Evolutionary conservation across 2,797 vertebrate genomes (phyloP).

Genomic region (Parauchenoglanis ngamensis): DNA sequence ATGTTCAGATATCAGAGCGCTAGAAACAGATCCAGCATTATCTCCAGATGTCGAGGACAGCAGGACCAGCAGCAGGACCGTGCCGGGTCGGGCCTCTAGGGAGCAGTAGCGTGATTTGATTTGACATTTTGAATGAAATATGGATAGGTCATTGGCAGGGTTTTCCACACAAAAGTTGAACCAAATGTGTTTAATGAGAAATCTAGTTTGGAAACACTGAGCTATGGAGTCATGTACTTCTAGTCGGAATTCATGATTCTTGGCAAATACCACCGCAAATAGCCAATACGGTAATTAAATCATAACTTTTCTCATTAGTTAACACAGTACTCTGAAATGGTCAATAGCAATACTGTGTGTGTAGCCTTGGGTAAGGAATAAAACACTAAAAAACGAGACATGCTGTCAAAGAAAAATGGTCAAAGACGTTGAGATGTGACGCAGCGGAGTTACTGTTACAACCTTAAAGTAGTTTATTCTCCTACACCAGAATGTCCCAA

Average conservation of each 20-base stretch:
- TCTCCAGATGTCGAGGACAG: constrained; percentile 39
- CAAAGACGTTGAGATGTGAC: not conserved
- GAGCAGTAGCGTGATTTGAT: constrained; percentile 1
- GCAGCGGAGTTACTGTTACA: not conserved
- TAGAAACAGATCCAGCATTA: constrained; percentile 14
- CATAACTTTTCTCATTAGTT: not conserved
- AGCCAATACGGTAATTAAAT: not conserved
- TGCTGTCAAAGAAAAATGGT: not conserved
- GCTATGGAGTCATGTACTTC: not conserved
- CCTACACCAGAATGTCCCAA: not conserved
- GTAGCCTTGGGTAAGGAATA: not conserved
- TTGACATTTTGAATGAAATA: not conserved
- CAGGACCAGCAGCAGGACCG: not conserved
- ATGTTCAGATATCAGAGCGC: constrained; percentile 37
- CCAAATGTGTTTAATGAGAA: not conserved
- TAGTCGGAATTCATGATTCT: not conserved
- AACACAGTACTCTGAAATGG: not conserved
- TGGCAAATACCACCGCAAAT: not conserved
- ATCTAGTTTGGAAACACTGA: not conserved
- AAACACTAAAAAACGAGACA: not conserved
- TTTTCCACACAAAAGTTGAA: not conserved
- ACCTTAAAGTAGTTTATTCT: not conserved
- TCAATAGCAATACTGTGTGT: not conserved
- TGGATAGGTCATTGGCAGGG: not conserved
- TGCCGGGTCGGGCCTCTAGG: not conserved